Conservation (phyloP, 2,888 invertebrate species). For the Exephanes ischioxanthus region DNA sequence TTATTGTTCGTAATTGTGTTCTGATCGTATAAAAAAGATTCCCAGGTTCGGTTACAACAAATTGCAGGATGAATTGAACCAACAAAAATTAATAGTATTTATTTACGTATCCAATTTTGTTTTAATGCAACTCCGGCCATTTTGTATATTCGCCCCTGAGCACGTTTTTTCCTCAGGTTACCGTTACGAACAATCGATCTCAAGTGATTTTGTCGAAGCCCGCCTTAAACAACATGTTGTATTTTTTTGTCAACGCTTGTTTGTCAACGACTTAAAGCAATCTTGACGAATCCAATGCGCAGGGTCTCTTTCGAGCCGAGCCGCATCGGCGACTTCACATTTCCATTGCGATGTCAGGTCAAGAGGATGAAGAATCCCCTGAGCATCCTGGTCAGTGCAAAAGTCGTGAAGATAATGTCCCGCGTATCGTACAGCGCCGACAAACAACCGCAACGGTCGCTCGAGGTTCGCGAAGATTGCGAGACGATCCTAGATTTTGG, state of each 20-base stretch:
- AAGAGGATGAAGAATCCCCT: slow-evolving; percentile 86
- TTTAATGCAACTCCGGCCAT: too few species aligned
- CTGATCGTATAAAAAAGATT: too few species aligned
- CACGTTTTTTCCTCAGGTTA: too few species aligned
- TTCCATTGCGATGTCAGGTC: slow-evolving; percentile 87
- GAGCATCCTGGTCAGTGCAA: slow-evolving; percentile 86
- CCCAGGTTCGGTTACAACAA: too few species aligned
- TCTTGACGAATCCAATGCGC: background rate
- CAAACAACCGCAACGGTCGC: slow-evolving; percentile 70
- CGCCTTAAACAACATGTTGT: too few species aligned
- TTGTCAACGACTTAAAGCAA: background rate
- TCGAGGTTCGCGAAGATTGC: slow-evolving; percentile 74
- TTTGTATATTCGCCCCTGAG: too few species aligned
- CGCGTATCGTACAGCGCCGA: slow-evolving; percentile 84
- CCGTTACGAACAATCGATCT: too few species aligned
- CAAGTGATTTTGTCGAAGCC: background rate
- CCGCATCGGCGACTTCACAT: slow-evolving; percentile 86
- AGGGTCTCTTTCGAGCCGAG: slow-evolving; percentile 87
- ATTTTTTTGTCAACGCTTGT: background rate
- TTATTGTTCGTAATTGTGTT: too few species aligned
- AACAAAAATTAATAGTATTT: too few species aligned
- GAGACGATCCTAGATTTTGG: slow-evolving; percentile 83
- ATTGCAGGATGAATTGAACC: too few species aligned
- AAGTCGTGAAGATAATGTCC: slow-evolving; percentile 86
- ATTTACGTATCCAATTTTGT: too few species aligned